phyloP scores from a whole-genome alignment of 2,888 invertebrate species.

The Rotaria socialis region DNA sequence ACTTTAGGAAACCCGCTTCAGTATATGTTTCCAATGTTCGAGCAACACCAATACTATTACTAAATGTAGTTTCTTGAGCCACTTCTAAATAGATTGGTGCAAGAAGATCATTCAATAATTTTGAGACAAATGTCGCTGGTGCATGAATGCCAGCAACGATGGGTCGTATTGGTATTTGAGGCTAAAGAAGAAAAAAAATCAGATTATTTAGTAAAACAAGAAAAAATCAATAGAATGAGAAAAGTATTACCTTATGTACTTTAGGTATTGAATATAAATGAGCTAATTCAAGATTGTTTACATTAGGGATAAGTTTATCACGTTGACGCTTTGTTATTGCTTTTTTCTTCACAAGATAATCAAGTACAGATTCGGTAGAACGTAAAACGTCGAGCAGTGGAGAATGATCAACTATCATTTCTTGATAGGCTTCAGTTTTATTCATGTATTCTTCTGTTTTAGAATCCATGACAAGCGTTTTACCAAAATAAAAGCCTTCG shows the following conservation, averaged over 20 bases:
- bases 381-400: background rate
- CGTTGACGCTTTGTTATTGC: background rate
- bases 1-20: background rate
- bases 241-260: background rate
- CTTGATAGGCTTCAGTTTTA: background rate
- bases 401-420: background rate
- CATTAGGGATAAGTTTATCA: background rate
- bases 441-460: background rate
- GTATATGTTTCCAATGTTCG: background rate
- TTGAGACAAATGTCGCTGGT: background rate
- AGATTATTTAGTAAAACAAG: background rate
- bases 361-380: background rate
- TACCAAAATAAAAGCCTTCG: background rate
- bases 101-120: background rate
- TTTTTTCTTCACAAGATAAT: background rate
- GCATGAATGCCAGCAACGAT: background rate
- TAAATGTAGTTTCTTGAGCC: background rate
- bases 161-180: background rate
- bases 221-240: background rate
- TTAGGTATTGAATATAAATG: background rate
- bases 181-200: background rate
- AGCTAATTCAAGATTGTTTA: background rate
- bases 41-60: background rate
- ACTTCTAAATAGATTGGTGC: background rate
- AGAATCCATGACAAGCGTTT: background rate